Evolutionary conservation across 2,888 invertebrate genomes (phyloP).

Genomic region (Coleophora flavipennella): DNA sequence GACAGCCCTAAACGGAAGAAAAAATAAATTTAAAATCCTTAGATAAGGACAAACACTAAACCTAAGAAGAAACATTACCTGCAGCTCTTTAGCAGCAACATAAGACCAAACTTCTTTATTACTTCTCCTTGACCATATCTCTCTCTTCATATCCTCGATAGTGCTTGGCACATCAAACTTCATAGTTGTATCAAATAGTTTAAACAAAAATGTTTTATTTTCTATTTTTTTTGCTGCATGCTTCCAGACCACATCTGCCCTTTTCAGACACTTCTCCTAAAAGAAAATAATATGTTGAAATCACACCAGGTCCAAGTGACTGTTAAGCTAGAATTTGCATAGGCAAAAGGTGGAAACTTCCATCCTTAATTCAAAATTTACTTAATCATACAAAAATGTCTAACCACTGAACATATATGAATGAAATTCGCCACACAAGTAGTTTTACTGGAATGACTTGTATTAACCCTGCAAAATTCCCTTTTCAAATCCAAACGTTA

Average conservation of each 20-base stretch:
- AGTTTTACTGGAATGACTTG: no score
- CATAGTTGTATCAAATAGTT: constrained; percentile 71
- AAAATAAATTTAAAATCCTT: no score
- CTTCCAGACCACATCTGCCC: constrained; percentile 74
- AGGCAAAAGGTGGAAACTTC: no score
- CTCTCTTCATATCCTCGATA: constrained; percentile 44
- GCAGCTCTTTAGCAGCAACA: constrained; percentile 53
- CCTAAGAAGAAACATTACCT: constrained; percentile 33
- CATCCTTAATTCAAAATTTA: no score
- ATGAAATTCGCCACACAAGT: no score
- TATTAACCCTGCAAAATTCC: no score
- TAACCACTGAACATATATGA: no score
- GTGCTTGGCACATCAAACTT: constrained; percentile 71
- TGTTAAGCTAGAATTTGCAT: no score
- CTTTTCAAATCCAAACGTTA: no score
- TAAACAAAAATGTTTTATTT: constrained; percentile 71
- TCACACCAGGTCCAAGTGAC: neutral
- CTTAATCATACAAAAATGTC: no score
- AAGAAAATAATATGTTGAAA: constrained; percentile 17
- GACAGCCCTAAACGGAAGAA: constrained; percentile 34
- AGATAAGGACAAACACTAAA: no score
- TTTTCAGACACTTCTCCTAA: constrained; percentile 63
- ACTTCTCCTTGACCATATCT: constrained; percentile 45
- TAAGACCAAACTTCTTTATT: constrained; percentile 54
- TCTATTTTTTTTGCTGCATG: constrained; percentile 72